Conservation (phyloP, 2,113 vertebrate species). For the Mus spicilegus region DNA sequence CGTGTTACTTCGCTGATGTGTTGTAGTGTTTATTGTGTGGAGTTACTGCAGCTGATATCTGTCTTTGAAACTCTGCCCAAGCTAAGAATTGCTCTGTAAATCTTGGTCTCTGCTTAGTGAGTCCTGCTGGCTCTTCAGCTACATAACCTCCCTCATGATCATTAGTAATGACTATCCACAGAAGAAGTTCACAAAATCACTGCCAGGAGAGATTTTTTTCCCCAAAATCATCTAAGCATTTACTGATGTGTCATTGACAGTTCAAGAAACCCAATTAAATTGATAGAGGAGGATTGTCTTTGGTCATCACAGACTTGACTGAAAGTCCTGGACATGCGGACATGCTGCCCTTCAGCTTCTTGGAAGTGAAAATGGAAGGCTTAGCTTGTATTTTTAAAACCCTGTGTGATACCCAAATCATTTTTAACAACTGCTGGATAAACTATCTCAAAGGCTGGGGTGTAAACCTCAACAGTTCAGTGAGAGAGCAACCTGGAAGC, state of each 20-base stretch:
- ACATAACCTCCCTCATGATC: neutral
- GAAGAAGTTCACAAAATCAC: neutral
- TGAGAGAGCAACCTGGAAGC: conserved; percentile 49
- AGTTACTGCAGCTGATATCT: neutral
- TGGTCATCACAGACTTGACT: neutral
- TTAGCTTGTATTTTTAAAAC: conserved; percentile 51
- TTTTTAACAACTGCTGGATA: conserved; percentile 56
- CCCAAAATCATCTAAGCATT: neutral
- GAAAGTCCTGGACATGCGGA: neutral
- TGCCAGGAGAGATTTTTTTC: neutral
- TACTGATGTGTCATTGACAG: neutral
- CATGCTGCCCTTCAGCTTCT: neutral
- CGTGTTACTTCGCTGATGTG: neutral
- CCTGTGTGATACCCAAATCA: conserved; percentile 19
- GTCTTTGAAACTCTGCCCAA: neutral
- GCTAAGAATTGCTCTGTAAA: neutral
- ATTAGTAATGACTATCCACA: neutral
- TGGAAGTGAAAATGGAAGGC: conserved; percentile 58
- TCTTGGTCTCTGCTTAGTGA: neutral
- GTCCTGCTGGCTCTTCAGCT: neutral
- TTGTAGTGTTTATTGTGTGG: neutral
- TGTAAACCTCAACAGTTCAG: conserved; percentile 37
- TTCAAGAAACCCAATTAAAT: neutral
- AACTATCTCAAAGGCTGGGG: conserved; percentile 6
- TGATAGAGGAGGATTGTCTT: neutral